Evolutionary conservation across 2,797 vertebrate genomes (phyloP).

Genomic region (Gallinago solitaria): DNA sequence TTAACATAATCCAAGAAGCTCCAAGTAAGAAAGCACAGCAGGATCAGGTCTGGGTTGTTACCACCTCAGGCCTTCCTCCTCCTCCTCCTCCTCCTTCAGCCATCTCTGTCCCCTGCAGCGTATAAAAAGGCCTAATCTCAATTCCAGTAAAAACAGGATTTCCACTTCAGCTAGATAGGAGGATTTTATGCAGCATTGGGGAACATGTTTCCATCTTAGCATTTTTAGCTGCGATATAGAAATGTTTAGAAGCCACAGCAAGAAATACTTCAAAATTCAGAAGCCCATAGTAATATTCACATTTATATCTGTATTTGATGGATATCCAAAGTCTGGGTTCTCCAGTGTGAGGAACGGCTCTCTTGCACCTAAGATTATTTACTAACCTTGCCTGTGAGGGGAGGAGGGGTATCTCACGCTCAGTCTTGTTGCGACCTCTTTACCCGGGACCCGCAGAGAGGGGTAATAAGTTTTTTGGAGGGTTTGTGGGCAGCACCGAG

Average conservation of each 20-base stretch:
- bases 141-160: background rate
- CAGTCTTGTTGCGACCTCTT: rapidly evolving
- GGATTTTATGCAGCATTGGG: background rate
- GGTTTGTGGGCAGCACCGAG: background rate
- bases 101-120: background rate
- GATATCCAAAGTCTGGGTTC: background rate
- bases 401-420: background rate
- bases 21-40: background rate
- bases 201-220: background rate
- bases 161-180: background rate
- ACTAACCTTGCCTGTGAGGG: background rate
- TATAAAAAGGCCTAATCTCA: background rate
- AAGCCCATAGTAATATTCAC: background rate
- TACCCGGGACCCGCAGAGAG: background rate
- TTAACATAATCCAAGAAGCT: background rate
- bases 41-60: background rate
- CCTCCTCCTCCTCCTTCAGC: background rate
- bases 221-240: background rate
- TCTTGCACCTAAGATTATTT: background rate
- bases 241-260: background rate
- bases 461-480: background rate
- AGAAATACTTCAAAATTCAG: background rate
- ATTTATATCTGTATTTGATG: rapidly evolving
- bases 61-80: background rate
- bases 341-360: background rate